Percentiles rank a stretch among this genome's conserved stretches.
Conservation (phyloP, 1,140 invertebrate species). For the Laupala kohalensis region DNA sequence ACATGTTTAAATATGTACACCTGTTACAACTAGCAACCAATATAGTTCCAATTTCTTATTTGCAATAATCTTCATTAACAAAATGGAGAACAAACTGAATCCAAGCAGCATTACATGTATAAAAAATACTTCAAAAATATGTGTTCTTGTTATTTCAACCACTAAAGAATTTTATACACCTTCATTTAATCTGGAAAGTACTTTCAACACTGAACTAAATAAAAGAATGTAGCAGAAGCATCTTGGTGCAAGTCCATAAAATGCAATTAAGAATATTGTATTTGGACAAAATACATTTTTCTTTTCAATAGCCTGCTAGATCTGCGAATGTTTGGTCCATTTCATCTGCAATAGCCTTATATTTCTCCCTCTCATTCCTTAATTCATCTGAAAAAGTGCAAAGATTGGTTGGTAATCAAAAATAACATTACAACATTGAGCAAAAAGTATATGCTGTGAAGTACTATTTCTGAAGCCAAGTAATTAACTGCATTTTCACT, state of each 20-base stretch:
- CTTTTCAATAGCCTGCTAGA: constrained; percentile 69
- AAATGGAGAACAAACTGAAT: too few relatives aligned
- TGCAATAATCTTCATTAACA: too few relatives aligned
- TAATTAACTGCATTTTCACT: neutral
- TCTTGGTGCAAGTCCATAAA: neutral
- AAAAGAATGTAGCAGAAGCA: neutral
- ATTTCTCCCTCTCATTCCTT: constrained; percentile 91
- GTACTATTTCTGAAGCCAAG: neutral
- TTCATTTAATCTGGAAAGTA: neutral
- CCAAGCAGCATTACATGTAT: too few relatives aligned
- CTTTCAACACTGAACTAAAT: neutral
- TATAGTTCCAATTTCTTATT: too few relatives aligned
- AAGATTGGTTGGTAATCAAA: neutral
- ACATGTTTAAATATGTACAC: neutral
- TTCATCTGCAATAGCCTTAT: constrained; percentile 94
- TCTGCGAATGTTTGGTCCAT: constrained; percentile 93
- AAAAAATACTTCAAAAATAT: neutral
- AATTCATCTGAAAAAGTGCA: constrained; percentile 69
- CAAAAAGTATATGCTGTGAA: neutral
- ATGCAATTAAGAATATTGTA: neutral
- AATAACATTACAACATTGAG: neutral
- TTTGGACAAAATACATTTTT: neutral
- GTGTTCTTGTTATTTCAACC: neutral
- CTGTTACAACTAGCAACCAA: too few relatives aligned
- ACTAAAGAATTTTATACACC: neutral